phyloP scores from a whole-genome alignment of 2,113 vertebrate genomes.

The Rousettus leschenaultii region DNA sequence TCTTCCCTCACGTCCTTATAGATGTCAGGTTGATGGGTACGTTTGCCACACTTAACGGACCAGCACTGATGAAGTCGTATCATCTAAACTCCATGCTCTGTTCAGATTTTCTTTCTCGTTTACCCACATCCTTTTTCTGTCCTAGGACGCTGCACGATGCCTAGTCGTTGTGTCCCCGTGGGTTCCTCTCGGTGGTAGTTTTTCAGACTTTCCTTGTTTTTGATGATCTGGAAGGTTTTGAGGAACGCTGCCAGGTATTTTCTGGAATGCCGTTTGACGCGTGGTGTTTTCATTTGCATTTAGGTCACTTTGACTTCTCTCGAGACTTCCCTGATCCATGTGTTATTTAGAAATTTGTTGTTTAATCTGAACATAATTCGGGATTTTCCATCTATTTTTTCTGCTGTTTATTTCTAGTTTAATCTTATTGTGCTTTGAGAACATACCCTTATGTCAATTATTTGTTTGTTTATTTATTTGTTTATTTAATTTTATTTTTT shows the following conservation, averaged over 20 bases:
- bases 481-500: too few relatives aligned
- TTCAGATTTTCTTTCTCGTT: not conserved
- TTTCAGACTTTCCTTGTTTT: too few relatives aligned
- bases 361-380: not conserved
- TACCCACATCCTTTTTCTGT: not conserved
- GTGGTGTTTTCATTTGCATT: not conserved
- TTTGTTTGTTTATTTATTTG: too few relatives aligned
- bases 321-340: not conserved
- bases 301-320: not conserved
- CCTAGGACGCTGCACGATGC: not conserved
- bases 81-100: not conserved
- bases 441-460: not conserved
- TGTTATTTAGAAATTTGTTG: not conserved
- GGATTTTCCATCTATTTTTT: not conserved
- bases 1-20: too few relatives aligned
- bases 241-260: too few relatives aligned
- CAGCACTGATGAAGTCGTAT: rapidly evolving
- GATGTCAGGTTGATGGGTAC: too few relatives aligned
- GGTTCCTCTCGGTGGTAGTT: too few relatives aligned
- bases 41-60: rapidly evolving
- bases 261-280: rapidly evolving
- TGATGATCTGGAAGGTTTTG: not conserved
- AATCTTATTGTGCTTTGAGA: not conserved
- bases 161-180: rapidly evolving
- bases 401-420: not conserved